Base-by-base conservation (phyloP, 2,113 vertebrate genomes). In the Oryzias melastigma region DNA sequence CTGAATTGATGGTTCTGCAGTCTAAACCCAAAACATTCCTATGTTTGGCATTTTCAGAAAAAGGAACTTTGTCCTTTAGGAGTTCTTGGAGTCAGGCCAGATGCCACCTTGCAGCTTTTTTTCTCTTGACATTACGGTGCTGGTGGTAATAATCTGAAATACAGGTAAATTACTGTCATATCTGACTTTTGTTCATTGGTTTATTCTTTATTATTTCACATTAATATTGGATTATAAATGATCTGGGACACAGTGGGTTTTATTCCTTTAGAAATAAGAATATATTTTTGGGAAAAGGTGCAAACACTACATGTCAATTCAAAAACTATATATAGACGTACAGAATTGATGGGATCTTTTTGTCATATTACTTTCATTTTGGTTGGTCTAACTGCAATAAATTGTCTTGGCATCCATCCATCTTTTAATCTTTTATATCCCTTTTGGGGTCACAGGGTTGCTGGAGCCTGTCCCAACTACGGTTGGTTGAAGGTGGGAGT, bases 21-120 rank as follows among this genome's bases (percentile, higher is more conserved):
- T 63, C 63, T 59, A 54, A 58, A 53, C 55, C 54, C 48, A 53
- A 27, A 73, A 24, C 48, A 67, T 54, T 50, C 17, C 47, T 47
- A 73, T 67, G 57, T 58, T 65, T 85, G 75, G 73, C 83, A 87
- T 87, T 87, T 87, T 76, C 59, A 60, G 10, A 70, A 14, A 41
- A 57, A 49, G 49, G 56, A 65, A 64, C 69, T 68, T 80, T 78
- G 71, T 73, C 71, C 77, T 79, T 4, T 25, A 13, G 22, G 62
- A 65, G 71, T 45, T 53, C 66, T 35, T 43, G 25, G 53, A 69
- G 68, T 74, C 71, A 46, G n/a, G 56, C 58, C 65, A 66, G 61
- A 74, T 69, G 45, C 52, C 43, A 65, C 46, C 62, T 73, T 62
- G 7, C 27, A 41, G 10, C 53, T 35, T 27, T 42, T n/a, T 22